phyloP scores from a whole-genome alignment of 2,888 invertebrate genomes.

The Rhagonycha fulva region DNA sequence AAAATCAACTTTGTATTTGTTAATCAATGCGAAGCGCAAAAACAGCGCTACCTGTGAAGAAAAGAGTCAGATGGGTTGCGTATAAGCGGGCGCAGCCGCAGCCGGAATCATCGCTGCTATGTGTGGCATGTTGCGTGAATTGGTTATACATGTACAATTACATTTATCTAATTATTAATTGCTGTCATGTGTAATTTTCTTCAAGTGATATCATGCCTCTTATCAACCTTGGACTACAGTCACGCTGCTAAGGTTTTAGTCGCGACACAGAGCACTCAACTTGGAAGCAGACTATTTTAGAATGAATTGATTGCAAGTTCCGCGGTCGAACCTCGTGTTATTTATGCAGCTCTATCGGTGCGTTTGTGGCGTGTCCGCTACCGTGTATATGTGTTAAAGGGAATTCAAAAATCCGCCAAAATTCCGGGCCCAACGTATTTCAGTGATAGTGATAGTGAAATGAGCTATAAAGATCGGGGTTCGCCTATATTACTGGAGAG shows the following conservation, averaged over 20 bases:
- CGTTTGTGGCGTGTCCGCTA: constrained; percentile 34
- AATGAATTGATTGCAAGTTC: constrained; percentile 52
- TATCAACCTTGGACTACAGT: constrained; percentile 56
- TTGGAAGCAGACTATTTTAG: constrained; percentile 53
- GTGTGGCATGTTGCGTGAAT: constrained; percentile 36
- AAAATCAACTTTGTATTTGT: not conserved
- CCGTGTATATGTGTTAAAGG: constrained; percentile 32
- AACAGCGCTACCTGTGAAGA: constrained; percentile 20
- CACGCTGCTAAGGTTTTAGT: constrained; percentile 44
- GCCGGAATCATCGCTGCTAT: constrained; percentile 28
- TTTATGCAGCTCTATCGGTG: constrained; percentile 43
- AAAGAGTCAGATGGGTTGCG: constrained; percentile 33
- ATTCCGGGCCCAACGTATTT: constrained; percentile 55
- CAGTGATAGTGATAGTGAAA: constrained; percentile 65
- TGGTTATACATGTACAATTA: constrained; percentile 49
- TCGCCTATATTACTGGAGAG: constrained; percentile 88
- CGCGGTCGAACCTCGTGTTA: constrained; percentile 40
- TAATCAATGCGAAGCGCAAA: constrained; percentile 3
- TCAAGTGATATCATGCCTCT: constrained; percentile 44
- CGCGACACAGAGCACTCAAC: constrained; percentile 52
- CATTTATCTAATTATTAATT: constrained; percentile 41
- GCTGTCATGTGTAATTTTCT: constrained; percentile 47
- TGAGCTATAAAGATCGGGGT: constrained; percentile 86
- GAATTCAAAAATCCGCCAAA: constrained; percentile 48
- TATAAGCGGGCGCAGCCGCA: constrained; percentile 32